A percentile compares a stretch with the other conserved stretches of the same genome.
Evolutionary conservation across 2,113 vertebrate species (phyloP).

Genomic region (Serinus canaria): DNA sequence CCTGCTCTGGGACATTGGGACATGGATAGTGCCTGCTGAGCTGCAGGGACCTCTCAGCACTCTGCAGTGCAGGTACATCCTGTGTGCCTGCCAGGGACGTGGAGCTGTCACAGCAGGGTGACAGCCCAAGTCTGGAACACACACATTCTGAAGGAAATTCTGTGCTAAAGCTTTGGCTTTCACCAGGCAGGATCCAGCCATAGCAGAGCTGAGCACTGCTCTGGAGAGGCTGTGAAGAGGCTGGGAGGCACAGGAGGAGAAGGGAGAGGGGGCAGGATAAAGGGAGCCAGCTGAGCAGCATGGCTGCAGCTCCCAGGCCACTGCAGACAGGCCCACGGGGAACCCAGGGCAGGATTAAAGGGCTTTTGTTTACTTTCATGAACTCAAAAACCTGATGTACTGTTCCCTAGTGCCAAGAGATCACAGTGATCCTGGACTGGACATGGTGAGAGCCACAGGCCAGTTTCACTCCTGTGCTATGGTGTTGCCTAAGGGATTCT

Average conservation of each 20-base stretch:
- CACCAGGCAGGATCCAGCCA: background rate
- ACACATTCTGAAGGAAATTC: background rate
- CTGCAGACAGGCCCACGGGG: background rate
- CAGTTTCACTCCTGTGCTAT: accelerated
- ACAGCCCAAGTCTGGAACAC: background rate
- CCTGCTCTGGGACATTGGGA: background rate
- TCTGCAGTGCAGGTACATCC: accelerated
- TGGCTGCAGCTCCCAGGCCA: background rate
- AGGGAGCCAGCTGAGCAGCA: background rate
- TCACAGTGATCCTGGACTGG: background rate
- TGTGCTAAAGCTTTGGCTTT: background rate
- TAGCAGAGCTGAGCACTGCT: background rate
- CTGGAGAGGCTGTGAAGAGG: background rate
- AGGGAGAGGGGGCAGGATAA: background rate
- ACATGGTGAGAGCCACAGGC: background rate
- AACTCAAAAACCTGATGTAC: background rate
- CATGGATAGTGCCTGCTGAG: background rate
- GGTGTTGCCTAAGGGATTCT: background rate
- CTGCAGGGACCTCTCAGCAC: background rate
- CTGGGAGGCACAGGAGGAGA: background rate
- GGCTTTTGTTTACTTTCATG: background rate
- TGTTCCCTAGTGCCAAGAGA: background rate
- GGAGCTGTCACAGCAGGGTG: background rate
- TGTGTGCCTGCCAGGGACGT: background rate
- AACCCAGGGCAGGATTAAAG: background rate